Percentiles rank a stretch among this genome's conserved stretches.
These are phyloP conservation scores for Darevskia mixta DNA, from an alignment of 2,797 vertebrate genomes.

Conservation along the genomic window DNA sequence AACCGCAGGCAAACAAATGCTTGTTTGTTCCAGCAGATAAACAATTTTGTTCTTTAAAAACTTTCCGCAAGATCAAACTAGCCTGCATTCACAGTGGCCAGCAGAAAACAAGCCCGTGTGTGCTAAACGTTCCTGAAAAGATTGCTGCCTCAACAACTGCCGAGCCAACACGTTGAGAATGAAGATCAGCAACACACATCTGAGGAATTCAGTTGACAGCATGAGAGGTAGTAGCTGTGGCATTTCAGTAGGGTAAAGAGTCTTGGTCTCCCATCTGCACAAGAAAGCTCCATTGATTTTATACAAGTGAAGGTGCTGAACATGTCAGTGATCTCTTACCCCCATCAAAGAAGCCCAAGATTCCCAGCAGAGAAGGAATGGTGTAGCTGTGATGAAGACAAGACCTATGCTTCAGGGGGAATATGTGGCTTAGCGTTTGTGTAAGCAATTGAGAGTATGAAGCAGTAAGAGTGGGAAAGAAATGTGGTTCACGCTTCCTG, in stretches of 20 bases:
- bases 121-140: accelerated
- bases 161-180: background rate
- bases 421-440: background rate
- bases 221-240: background rate
- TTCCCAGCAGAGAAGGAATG: background rate
- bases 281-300: background rate
- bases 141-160: background rate
- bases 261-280: background rate
- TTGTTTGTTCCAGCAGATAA: background rate
- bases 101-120: background rate
- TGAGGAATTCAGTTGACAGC: background rate
- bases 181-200: background rate
- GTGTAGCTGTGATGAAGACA: background rate
- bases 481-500: too few species aligned
- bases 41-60: accelerated
- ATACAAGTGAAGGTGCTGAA: background rate
- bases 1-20: background rate
- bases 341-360: background rate
- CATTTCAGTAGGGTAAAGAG: background rate
- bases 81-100: background rate
- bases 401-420: background rate
- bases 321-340: background rate
- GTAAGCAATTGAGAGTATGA: background rate
- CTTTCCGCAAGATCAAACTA: background rate
- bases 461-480: background rate